Evolutionary conservation across 2,797 vertebrate species (phyloP).

Genomic region (Pithecia hirsuta): DNA sequence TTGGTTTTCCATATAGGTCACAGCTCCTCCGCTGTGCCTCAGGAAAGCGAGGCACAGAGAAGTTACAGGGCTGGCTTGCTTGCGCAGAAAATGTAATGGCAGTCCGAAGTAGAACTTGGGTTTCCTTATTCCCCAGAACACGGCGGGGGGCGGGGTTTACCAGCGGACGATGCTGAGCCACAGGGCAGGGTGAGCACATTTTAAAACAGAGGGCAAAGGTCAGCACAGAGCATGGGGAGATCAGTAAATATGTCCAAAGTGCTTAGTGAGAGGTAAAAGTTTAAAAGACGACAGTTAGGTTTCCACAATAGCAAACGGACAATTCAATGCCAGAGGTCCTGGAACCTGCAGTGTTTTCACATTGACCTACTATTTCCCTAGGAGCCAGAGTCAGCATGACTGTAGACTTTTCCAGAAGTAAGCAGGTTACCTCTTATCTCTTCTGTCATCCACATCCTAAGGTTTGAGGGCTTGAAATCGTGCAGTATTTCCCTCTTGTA

Average conservation of each 20-base stretch:
- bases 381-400: background rate
- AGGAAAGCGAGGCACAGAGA: background rate
- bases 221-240: background rate
- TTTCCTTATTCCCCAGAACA: background rate
- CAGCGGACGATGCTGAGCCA: background rate
- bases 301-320: background rate
- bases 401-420: background rate
- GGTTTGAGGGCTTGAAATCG: background rate
- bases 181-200: background rate
- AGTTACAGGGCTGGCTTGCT: background rate
- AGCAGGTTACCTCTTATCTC: background rate
- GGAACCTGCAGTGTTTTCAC: background rate
- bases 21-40: fast-evolving
- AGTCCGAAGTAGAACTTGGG: background rate
- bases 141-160: background rate
- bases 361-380: background rate
- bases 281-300: background rate
- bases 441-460: background rate
- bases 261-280: background rate
- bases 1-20: background rate
- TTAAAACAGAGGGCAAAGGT: background rate
- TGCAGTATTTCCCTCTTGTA: background rate
- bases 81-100: background rate
- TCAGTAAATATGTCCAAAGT: background rate
- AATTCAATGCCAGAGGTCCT: background rate